Evolutionary conservation across 2,113 vertebrate species (phyloP), one percentile per base, ranked within the genome.

Genomic region (Peromyscus californicus): DNA sequence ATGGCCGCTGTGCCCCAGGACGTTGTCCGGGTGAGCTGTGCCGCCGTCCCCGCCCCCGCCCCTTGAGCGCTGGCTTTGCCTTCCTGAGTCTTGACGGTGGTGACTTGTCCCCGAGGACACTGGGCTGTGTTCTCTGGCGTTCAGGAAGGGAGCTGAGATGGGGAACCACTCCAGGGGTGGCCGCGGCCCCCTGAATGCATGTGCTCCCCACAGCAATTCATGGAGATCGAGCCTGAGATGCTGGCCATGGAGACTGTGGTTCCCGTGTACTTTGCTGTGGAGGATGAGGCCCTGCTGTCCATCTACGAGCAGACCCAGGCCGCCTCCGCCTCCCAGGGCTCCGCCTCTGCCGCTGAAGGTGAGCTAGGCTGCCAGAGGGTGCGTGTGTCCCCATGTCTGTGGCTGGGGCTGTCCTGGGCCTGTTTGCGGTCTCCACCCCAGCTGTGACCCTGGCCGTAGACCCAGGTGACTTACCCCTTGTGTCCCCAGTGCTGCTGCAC

Each of bases 221-320:
- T 99, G 99, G 99, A 99, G 98, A 99, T 99, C 33, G 99, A 99
- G 98, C 99, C 99, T 0, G 99, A 99, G 98, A 99, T 99, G 99
- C 98, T 99, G 96, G 99, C 99, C 57, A 99, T 99, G 87, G 99
- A 99, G 99, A 99, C 99, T 92, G 98, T 99, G 0, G 99, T 99
- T 65, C 99, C 99, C 0, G 99, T 99, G 92, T 99, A 99, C 98
- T 99, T 99, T 67, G 99, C 99, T 0, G 98, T 99, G 98, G 99
- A 99, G 95, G 99, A 99, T 8, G 99, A 99, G 4, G 99, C 99
- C 95, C 99, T 99, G 93, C 98, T 99, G 82, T 99, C 99, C 61
- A 99, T 99, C 98, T 99, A 99, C 15, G 99, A 99, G 9, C 99
- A 99, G 97, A 99, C 99, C 0, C 99, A 99, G 96, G 99, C 99